Evolutionary conservation across 2,797 vertebrate species (phyloP).

Genomic region (Cirrhinus mrigala): DNA sequence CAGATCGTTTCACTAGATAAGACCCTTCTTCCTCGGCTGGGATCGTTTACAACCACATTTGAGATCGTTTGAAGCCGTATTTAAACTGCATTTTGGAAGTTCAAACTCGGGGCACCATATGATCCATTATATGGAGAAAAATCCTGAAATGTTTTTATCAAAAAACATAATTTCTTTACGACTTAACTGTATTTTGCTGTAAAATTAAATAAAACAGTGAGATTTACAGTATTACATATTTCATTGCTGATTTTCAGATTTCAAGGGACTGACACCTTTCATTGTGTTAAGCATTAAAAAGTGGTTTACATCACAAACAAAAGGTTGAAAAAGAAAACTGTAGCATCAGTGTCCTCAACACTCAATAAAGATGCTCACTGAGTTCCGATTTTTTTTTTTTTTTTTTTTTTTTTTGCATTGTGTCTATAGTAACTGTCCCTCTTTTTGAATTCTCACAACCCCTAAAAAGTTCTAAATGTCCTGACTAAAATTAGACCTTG

Average conservation of each 20-base stretch:
- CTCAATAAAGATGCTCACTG: constrained; percentile 36
- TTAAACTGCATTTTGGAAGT: too few relatives aligned
- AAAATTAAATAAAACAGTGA: too few relatives aligned
- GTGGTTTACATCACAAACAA: neutral
- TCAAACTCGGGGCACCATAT: too few relatives aligned
- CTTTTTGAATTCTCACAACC: constrained; percentile 68
- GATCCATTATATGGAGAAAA: too few relatives aligned
- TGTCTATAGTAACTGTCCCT: constrained; percentile 76
- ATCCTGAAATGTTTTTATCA: too few relatives aligned
- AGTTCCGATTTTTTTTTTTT: constrained; percentile 64
- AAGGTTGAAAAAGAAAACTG: neutral
- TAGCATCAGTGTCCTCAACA: neutral
- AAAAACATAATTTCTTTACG: too few relatives aligned
- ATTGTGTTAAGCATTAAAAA: too few relatives aligned
- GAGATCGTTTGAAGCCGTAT: too few relatives aligned
- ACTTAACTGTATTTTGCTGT: too few relatives aligned
- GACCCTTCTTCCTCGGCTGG: too few relatives aligned
- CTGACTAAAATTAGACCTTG: constrained; percentile 61
- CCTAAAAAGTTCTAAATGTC: constrained; percentile 62
- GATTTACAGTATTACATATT: neutral
- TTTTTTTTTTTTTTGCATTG: constrained; percentile 70
- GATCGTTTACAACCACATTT: too few relatives aligned
- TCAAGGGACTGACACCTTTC: neutral
- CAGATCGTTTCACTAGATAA: too few relatives aligned
- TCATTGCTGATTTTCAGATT: neutral